Percentiles rank a stretch among this genome's conserved stretches.
Conservation (phyloP, 1,140 invertebrate species). For the Anagrus nilaparvatae region DNA sequence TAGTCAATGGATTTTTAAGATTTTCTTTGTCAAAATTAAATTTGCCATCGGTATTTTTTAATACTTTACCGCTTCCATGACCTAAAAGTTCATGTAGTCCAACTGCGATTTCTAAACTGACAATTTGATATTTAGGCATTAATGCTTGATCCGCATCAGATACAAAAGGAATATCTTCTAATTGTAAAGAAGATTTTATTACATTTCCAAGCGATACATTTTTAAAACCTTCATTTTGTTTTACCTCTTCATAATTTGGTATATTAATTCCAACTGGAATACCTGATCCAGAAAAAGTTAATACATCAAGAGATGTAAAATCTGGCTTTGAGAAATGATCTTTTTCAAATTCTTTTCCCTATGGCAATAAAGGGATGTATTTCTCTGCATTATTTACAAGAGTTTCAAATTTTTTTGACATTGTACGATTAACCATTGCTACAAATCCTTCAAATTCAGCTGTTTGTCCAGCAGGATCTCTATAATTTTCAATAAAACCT, state of each 20-base stretch:
- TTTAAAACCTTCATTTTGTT: constrained; percentile 91
- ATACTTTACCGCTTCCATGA: constrained; percentile 90
- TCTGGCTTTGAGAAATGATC: constrained; percentile 86
- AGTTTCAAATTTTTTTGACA: constrained; percentile 76
- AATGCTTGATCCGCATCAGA: constrained; percentile 60
- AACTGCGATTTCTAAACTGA: constrained; percentile 74
- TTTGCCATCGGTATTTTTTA: constrained; percentile 62
- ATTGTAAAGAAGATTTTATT: constrained; percentile 74
- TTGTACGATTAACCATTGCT: constrained; percentile 88
- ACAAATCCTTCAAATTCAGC: constrained; percentile 98
- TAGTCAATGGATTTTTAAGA: constrained; percentile 70
- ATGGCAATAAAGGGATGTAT: constrained; percentile 73
- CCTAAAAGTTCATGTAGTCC: constrained; percentile 90
- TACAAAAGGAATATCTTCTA: constrained; percentile 70
- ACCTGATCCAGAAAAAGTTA: constrained; percentile 82
- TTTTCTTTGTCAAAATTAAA: constrained; percentile 73
- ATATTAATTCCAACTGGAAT: constrained; percentile 95
- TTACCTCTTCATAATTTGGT: constrained; percentile 95
- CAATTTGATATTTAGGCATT: constrained; percentile 60
- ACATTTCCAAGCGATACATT: constrained; percentile 94
- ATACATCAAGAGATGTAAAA: constrained; percentile 92
- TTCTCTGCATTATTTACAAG: constrained; percentile 75
- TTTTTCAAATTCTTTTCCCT: constrained; percentile 82
- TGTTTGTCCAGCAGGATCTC: constrained; percentile 83
- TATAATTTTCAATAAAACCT: constrained; percentile 91